These are phyloP conservation scores for Hydractinia echinata DNA, from an alignment of 30 jellyfish, hydroid and myxozoan species.

Conservation along the genomic window DNA sequence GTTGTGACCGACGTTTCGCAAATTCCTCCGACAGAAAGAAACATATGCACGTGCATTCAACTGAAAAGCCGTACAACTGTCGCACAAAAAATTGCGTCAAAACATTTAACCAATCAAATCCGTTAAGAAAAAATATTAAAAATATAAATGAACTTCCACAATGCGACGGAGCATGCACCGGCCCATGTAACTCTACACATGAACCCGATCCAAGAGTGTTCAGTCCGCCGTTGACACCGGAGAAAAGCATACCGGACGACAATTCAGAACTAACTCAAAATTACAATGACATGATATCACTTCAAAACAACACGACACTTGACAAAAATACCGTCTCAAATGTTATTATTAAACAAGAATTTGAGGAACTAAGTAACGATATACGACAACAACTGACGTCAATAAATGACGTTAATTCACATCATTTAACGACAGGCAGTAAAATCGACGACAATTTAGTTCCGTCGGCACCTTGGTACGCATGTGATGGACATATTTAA, in stretches of 20 bases:
- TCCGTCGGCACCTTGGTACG: slow-evolving; percentile 22
- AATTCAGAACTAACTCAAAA: neutral
- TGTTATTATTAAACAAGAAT: slow-evolving; percentile 32
- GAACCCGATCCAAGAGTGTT: slow-evolving; percentile 13
- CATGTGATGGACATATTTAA: slow-evolving; percentile 11
- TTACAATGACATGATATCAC: neutral
- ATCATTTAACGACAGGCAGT: neutral
- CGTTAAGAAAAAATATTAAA: slow-evolving; percentile 9
- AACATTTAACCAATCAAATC: neutral
- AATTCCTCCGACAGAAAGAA: slow-evolving; percentile 92
- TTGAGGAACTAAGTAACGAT: slow-evolving; percentile 33
- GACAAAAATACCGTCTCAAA: slow-evolving; percentile 25
- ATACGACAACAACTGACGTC: slow-evolving; percentile 22
- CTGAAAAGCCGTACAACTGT: slow-evolving; percentile 87
- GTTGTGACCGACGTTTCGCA: slow-evolving; percentile 95
- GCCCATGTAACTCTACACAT: slow-evolving; percentile 38
- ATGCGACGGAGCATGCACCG: slow-evolving; percentile 73
- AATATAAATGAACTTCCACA: slow-evolving; percentile 17
- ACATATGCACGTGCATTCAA: slow-evolving; percentile 90
- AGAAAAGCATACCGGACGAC: slow-evolving; percentile 3
- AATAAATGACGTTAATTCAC: slow-evolving; percentile 20
- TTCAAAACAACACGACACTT: neutral
- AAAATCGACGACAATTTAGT: neutral
- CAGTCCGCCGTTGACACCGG: slow-evolving; percentile 36
- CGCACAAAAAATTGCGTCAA: slow-evolving; percentile 27